phyloP scores from a whole-genome alignment of 2,113 vertebrate species.

The Oncorhynchus masou region DNA sequence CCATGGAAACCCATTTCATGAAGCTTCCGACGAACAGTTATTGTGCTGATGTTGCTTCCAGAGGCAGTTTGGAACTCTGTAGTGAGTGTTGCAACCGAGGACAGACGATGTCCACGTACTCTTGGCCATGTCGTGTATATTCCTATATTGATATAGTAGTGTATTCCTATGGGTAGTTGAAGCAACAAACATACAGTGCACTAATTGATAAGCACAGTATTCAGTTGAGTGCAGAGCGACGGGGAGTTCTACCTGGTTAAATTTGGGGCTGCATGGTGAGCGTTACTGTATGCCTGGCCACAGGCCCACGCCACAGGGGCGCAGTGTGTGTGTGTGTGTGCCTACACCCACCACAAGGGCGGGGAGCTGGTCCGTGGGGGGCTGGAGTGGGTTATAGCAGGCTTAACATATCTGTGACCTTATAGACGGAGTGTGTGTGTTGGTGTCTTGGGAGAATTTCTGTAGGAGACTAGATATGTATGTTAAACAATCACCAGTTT shows the following conservation, averaged over 20 bases:
- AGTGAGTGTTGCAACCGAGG: too few species aligned
- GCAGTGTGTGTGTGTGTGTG: too few species aligned
- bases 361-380: conserved; percentile 79
- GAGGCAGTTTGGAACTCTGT: too few species aligned
- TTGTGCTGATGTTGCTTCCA: too few species aligned
- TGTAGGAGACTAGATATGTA: neutral
- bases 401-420: conserved; percentile 77
- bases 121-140: too few species aligned
- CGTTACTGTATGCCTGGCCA: conserved; percentile 57
- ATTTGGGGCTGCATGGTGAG: conserved; percentile 69
- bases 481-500: conserved; percentile 5
- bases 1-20: too few species aligned
- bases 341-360: conserved; percentile 18
- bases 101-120: too few species aligned
- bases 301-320: conserved; percentile 68
- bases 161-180: neutral
- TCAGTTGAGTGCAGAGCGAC: neutral
- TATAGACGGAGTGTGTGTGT: conserved; percentile 69
- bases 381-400: conserved; percentile 78
- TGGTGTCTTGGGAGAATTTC: neutral
- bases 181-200: neutral
- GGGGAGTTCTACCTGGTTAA: conserved; percentile 64
- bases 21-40: too few species aligned
- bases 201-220: neutral
- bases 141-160: neutral